Evolutionary conservation across 2,113 vertebrate species (phyloP).

Genomic region (Rhabdomys dilectus): DNA sequence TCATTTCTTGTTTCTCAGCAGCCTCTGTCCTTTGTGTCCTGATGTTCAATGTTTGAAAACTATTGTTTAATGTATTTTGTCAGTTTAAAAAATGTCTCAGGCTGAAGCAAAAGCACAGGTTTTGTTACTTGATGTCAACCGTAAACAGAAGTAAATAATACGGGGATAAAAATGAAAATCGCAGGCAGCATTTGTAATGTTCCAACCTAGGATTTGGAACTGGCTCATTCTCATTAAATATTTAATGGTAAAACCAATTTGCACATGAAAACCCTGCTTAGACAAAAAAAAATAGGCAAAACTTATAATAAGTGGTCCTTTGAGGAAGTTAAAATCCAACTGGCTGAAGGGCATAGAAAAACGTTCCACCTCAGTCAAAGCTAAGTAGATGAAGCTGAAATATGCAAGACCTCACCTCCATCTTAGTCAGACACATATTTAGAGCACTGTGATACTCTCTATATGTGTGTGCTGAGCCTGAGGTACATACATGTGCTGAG

Average conservation of each 20-base stretch:
- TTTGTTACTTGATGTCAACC: background rate
- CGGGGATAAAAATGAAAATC: background rate
- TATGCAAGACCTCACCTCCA: background rate
- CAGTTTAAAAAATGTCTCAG: background rate
- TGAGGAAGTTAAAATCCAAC: background rate
- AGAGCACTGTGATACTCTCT: background rate
- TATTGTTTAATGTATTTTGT: background rate
- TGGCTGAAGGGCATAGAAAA: background rate
- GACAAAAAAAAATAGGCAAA: background rate
- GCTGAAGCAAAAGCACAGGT: background rate
- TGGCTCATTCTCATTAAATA: background rate
- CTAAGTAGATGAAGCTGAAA: background rate
- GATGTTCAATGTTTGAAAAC: background rate
- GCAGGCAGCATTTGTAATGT: background rate
- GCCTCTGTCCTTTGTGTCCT: background rate
- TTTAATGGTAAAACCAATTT: background rate
- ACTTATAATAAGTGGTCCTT: background rate
- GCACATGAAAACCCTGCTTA: background rate
- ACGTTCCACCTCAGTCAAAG: background rate
- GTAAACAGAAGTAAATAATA: background rate
- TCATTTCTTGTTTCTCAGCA: fast-evolving
- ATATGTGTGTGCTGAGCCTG: no score
- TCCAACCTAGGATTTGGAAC: background rate
- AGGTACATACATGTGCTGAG: background rate
- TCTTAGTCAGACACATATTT: background rate